These are phyloP conservation scores for Orthosia gracilis DNA, from an alignment of 2,888 invertebrate species.

Conservation along the genomic window DNA sequence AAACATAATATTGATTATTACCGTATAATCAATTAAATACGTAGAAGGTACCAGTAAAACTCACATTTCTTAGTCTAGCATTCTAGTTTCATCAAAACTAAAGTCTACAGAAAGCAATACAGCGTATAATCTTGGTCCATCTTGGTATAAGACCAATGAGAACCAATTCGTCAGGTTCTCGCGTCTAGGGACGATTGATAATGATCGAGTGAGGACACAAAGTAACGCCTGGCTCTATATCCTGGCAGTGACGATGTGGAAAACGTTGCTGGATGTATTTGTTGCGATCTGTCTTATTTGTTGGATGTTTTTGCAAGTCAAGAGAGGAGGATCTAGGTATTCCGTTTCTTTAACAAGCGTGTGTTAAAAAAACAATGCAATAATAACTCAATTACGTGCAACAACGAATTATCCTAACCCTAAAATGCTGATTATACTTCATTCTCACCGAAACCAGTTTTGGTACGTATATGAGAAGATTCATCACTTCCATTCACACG, in stretches of 20 bases:
- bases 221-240: constrained; percentile 55
- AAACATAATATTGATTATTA: constrained; percentile 5
- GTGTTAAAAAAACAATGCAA: constrained; percentile 18
- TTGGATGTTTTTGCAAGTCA: constrained; percentile 8
- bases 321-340: background rate
- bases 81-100: constrained; percentile 16
- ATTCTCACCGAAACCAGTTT: constrained; percentile 81
- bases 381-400: constrained; percentile 55
- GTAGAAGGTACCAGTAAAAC: background rate
- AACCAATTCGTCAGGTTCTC: constrained; percentile 67
- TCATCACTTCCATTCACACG: constrained; percentile 86
- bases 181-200: constrained; percentile 67
- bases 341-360: background rate
- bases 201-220: constrained; percentile 67
- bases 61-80: background rate
- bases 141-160: constrained; percentile 55
- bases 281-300: constrained; percentile 18
- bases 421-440: constrained; percentile 71
- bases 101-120: constrained; percentile 27
- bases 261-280: constrained; percentile 43
- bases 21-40: background rate
- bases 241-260: constrained; percentile 44
- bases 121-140: constrained; percentile 50
- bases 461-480: constrained; percentile 80
- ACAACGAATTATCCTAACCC: constrained; percentile 63